Evolutionary conservation across 2,797 vertebrate genomes (phyloP), one percentile per base, ranked within the genome.

Genomic region (Syndactyla subalaris): DNA sequence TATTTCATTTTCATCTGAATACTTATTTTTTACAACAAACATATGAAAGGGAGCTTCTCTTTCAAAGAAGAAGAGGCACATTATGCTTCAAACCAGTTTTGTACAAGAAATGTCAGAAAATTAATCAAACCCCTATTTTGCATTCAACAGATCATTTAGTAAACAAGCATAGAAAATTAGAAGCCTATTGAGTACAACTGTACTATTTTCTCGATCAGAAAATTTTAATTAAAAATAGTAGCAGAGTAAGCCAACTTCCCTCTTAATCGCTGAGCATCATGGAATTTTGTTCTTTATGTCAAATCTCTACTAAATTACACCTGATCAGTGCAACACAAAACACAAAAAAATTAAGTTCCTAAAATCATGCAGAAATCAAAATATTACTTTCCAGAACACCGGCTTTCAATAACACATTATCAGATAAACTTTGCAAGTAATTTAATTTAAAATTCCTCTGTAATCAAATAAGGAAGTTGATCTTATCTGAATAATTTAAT

Each of bases 141-240:
- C 51, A 88, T 96, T 89, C 81, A 93, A 62, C 61, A 89, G 72
- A 89, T 88, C 41, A 72, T 93, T 93, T 92, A 68, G 75, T 91
- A 94, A 95, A 92, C 75, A 96, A 94, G 89, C 73, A 80, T 59
- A 58, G 57, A 92, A 89, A 97, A 96, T 95, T 89, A 93, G 82
- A 87, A 89, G 38, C 68, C 30, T 81, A 75, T 88, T 96, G 91
- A 93, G 84, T 84, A 88, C 74, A 95, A 90, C n/a, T 72, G 23
- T 59, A 81, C 29, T 85, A 27, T 77, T 92, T 94, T 94, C 67
- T 85, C 63, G 73, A 95, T 94, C 77, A 87, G 76, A 90, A 91
- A 74, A 45, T 72, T 78, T 68, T 88, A 91, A 92, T 96, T 93
- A 85, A 95, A 94, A 94, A 86, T 59, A 75, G 45, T 62, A 84